phyloP scores from a whole-genome alignment of 2,888 invertebrate species.

The Melangyna quadrimaculata region DNA sequence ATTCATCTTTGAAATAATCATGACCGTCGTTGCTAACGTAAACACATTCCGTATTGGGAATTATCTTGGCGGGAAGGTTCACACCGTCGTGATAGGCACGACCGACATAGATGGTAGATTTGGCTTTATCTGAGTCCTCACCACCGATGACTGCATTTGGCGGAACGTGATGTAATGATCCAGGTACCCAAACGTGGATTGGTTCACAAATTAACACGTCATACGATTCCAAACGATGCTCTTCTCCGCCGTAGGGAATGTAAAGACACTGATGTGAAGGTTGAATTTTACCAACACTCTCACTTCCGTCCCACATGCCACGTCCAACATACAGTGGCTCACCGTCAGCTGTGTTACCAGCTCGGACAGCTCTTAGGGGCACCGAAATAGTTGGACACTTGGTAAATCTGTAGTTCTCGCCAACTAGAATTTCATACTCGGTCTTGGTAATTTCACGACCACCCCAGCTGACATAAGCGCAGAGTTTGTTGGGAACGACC shows the following conservation, averaged over 20 bases:
- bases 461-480: conserved; percentile 78
- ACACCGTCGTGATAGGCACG: conserved; percentile 83
- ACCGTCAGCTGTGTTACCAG: conserved; percentile 81
- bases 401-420: conserved; percentile 83
- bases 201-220: conserved; percentile 77
- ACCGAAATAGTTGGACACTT: conserved; percentile 79
- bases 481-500: conserved; percentile 81
- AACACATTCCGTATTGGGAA: conserved; percentile 83
- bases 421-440: conserved; percentile 82
- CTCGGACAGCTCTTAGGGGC: conserved; percentile 78
- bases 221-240: conserved; percentile 80
- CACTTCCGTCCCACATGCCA: conserved; percentile 82
- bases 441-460: conserved; percentile 82
- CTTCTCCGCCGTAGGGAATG: conserved; percentile 81
- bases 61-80: conserved; percentile 83
- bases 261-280: conserved; percentile 82
- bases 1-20: conserved; percentile 82
- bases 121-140: conserved; percentile 78
- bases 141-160: conserved; percentile 79
- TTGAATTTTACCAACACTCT: conserved; percentile 84
- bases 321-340: conserved; percentile 84
- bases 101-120: conserved; percentile 79
- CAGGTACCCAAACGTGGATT: conserved; percentile 74
- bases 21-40: conserved; percentile 82
- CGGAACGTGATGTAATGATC: conserved; percentile 78